phyloP scores from a whole-genome alignment of 2,113 vertebrate genomes.

The Cephalopterus ornatus region DNA sequence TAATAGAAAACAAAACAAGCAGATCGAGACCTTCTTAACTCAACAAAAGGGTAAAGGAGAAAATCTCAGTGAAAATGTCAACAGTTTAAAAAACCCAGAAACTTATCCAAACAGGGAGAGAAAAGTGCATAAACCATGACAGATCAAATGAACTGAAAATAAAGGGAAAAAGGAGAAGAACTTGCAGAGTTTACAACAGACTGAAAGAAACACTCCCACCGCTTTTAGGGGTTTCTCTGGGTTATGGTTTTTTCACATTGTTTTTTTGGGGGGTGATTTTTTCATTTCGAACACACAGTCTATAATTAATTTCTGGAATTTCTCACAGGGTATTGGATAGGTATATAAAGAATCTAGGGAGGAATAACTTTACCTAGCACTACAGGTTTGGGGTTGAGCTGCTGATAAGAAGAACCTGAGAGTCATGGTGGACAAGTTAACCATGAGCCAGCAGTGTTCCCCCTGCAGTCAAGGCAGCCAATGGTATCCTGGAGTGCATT shows the following conservation, averaged over 20 bases:
- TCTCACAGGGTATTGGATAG: background rate
- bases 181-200: background rate
- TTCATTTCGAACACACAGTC: background rate
- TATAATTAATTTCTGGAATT: background rate
- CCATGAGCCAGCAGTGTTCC: background rate
- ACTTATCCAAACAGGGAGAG: background rate
- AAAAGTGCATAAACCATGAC: background rate
- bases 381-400: background rate
- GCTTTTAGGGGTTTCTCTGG: background rate
- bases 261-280: rapidly evolving
- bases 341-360: background rate
- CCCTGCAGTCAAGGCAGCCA: background rate
- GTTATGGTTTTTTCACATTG: background rate
- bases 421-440: background rate
- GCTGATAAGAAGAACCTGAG: background rate
- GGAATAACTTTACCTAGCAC: background rate
- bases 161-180: background rate
- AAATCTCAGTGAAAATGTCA: background rate
- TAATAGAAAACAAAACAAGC: background rate
- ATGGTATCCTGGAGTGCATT: background rate
- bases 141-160: background rate
- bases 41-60: background rate
- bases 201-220: background rate
- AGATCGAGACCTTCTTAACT: background rate
- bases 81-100: background rate